Conservation (phyloP, 2,113 vertebrate genomes). For the Centropus bengalensis region DNA sequence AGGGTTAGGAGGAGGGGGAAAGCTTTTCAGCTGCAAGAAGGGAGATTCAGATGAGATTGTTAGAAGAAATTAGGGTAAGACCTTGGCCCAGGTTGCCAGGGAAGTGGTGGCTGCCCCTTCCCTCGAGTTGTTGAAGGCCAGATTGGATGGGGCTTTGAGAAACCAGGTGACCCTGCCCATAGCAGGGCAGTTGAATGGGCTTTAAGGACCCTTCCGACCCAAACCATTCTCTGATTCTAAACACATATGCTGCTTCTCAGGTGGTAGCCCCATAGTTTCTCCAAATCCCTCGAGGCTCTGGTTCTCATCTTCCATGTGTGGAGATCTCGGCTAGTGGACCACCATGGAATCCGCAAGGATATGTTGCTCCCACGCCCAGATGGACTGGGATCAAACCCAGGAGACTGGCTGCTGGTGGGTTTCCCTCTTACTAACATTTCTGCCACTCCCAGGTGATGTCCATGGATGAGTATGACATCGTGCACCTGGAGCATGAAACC, state of each 20-base stretch:
- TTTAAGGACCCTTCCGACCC: too few relatives aligned
- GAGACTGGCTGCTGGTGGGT: background rate
- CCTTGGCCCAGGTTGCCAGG: too few relatives aligned
- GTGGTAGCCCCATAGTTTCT: background rate
- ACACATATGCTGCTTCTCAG: background rate
- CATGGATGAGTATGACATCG: slow-evolving; percentile 96
- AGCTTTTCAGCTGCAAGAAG: too few relatives aligned
- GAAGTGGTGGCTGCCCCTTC: too few relatives aligned
- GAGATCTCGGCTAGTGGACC: background rate
- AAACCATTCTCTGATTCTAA: too few relatives aligned
- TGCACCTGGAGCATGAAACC: slow-evolving; percentile 94
- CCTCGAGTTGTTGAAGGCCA: too few relatives aligned
- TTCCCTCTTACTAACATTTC: background rate
- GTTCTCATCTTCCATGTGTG: background rate
- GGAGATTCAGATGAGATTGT: too few relatives aligned
- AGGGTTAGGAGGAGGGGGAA: too few relatives aligned
- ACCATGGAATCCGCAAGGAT: background rate
- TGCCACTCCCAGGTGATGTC: slow-evolving; percentile 83
- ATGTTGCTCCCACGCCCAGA: background rate
- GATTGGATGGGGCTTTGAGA: too few relatives aligned
- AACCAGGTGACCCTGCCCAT: too few relatives aligned
- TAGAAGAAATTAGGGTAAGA: too few relatives aligned
- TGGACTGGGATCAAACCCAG: background rate
- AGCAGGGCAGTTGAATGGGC: too few relatives aligned
- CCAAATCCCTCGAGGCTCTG: background rate